Evolutionary conservation across 1,140 invertebrate genomes (phyloP), one percentile per base, ranked within the genome.

Genomic region (Triops cancriformis): DNA sequence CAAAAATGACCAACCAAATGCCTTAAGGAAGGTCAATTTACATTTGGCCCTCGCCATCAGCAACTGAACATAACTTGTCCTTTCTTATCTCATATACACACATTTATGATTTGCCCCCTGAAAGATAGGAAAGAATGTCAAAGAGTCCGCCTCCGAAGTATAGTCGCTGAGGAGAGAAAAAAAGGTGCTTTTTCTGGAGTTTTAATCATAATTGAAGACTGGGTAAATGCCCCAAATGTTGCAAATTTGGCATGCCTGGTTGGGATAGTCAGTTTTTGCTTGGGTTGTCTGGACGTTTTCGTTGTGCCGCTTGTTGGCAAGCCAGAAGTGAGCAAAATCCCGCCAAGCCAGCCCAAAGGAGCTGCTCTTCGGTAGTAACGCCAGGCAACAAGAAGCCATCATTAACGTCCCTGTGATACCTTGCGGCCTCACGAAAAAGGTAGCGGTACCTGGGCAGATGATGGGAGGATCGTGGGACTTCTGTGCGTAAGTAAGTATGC

Each of bases 361-460:
- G 51, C 51, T n/a, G 51, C 51, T 64, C 51, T 6, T 64, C 51
- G 23, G 51, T 64, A 64, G 51, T 64, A 64, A 64, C 51, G 51
- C 51, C 51, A 64, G 51, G 51, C 51, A 64, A 64, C 51, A 64
- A 64, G 51, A 64, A 64, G 51, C 51, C 51, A 64, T 64, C 51
- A 64, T 64, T 64, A 64, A 64, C 51, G 51, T 64, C 51, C 51
- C 51, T 64, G 51, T 64, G 51, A 64, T 64, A 64, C 51, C 51
- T 64, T 23, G 51, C 51, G 51, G 51, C 51, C 51, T 64, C 51
- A 64, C 51, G 51, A 64, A 64, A 64, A 64, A 64, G 51, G 51
- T 64, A 64, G 51, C 51, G 51, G 51, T 64, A 64, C 51, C 51
- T 64, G 51, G 51, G 51, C 51, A 64, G 51, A 64, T 64, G 51